Conservation (phyloP, 2,888 invertebrate species). For the Cactoblastis cactorum region DNA sequence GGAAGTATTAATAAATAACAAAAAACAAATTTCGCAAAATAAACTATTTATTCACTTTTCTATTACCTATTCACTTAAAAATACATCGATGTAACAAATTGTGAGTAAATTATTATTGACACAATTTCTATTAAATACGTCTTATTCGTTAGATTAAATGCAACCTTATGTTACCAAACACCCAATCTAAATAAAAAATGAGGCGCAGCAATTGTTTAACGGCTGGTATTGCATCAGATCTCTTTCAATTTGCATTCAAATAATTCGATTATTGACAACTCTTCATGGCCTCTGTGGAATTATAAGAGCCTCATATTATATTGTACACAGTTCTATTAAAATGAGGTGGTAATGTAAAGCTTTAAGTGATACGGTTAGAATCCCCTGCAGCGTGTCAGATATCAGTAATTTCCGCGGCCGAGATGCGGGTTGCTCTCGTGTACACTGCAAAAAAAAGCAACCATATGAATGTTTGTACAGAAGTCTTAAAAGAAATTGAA, state of each 20-base stretch:
- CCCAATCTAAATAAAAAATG: slow-evolving; percentile 31
- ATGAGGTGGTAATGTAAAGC: slow-evolving; percentile 40
- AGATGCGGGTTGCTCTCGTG: slow-evolving; percentile 82
- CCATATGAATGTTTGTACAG: not conserved
- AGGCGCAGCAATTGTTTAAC: not conserved
- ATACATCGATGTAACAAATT: slow-evolving; percentile 70
- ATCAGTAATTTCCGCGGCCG: slow-evolving; percentile 77
- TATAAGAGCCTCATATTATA: slow-evolving; percentile 14
- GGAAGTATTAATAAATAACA: no score
- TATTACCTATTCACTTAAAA: slow-evolving; percentile 59
- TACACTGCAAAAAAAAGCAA: slow-evolving; percentile 71
- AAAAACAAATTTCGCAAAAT: slow-evolving; percentile 53
- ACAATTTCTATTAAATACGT: slow-evolving; percentile 49
- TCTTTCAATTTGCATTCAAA: not conserved
- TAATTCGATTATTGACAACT: slow-evolving; percentile 11
- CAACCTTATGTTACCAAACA: slow-evolving; percentile 37
- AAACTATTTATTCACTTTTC: slow-evolving; percentile 60
- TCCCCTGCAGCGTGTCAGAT: slow-evolving; percentile 21
- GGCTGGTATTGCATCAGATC: not conserved
- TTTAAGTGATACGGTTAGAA: slow-evolving; percentile 22
- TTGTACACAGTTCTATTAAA: slow-evolving; percentile 28
- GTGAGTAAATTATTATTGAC: slow-evolving; percentile 57
- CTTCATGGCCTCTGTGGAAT: slow-evolving; percentile 17
- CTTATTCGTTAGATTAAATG: slow-evolving; percentile 61
- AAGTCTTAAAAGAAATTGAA: not conserved